Percentiles rank a stretch among this genome's conserved stretches.
Evolutionary conservation across 2,797 vertebrate species (phyloP).

Genomic region (Myotis myotis): DNA sequence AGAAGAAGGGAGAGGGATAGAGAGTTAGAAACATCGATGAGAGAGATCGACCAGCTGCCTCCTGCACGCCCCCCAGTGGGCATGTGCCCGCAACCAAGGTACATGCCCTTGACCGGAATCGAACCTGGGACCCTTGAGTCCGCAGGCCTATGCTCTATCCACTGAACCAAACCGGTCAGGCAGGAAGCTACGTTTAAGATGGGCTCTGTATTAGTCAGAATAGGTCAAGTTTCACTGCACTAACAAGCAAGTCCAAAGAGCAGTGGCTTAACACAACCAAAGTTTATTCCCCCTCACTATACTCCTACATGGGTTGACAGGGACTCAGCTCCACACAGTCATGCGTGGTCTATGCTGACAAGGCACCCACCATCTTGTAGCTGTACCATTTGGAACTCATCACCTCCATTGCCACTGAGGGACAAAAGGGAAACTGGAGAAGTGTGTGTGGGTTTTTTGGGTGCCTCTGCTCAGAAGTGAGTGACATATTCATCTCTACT

Average conservation of each 20-base stretch:
- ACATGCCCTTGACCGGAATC: too few species aligned
- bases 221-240: neutral
- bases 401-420: neutral
- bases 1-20: too few species aligned
- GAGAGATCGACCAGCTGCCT: too few species aligned
- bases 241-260: neutral
- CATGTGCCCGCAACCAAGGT: too few species aligned
- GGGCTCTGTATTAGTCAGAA: neutral
- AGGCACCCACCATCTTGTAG: neutral
- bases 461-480: neutral
- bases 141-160: too few species aligned
- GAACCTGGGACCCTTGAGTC: too few species aligned
- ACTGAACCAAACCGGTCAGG: too few species aligned
- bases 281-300: neutral
- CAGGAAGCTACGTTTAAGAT: neutral
- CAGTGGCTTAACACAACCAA: neutral
- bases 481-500: neutral
- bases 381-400: neutral
- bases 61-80: too few species aligned
- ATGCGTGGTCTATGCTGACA: neutral
- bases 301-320: neutral
- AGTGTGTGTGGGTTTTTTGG: neutral
- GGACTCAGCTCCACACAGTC: neutral
- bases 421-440: neutral
- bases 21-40: too few species aligned